phyloP scores from a whole-genome alignment of 2,113 vertebrate genomes.

The Lathamus discolor region DNA sequence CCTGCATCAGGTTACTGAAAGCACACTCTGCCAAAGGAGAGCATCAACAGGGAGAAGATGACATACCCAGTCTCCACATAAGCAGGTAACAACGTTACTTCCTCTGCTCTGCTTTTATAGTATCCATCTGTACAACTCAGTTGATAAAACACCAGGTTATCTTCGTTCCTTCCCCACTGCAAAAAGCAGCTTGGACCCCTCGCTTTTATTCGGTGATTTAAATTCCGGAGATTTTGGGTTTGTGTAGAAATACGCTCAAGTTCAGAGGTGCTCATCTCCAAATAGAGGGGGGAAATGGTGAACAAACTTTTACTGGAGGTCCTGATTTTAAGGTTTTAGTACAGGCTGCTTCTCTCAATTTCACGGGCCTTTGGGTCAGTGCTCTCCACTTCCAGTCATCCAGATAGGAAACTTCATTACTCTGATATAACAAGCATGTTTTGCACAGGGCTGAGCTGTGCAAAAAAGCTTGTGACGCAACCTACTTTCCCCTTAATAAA shows the following conservation, averaged over 20 bases:
- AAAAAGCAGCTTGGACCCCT: no score
- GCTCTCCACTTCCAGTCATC: neutral
- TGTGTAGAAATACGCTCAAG: neutral
- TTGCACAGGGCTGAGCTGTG: neutral
- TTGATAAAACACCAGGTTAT: neutral
- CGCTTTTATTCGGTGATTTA: neutral
- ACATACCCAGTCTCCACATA: neutral
- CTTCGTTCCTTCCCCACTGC: neutral
- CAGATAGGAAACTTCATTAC: neutral
- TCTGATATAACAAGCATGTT: neutral
- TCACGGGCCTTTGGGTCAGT: neutral
- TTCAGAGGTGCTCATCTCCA: neutral
- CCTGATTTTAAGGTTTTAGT: neutral
- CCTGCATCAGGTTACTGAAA: rapidly evolving
- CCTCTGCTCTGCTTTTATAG: neutral
- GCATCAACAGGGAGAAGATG: neutral
- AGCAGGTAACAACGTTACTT: neutral
- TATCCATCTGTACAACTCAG: no score
- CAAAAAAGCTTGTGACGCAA: neutral
- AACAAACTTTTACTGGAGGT: neutral
- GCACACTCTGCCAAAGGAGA: neutral
- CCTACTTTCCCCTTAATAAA: rapidly evolving
- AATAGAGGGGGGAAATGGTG: no score
- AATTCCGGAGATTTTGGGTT: neutral
- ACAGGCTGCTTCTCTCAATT: neutral